A percentile compares a stretch with the other conserved stretches of the same genome.
Evolutionary conservation across 2,113 vertebrate genomes (phyloP).

Genomic region (Sterrhoptilus dennistouni): DNA sequence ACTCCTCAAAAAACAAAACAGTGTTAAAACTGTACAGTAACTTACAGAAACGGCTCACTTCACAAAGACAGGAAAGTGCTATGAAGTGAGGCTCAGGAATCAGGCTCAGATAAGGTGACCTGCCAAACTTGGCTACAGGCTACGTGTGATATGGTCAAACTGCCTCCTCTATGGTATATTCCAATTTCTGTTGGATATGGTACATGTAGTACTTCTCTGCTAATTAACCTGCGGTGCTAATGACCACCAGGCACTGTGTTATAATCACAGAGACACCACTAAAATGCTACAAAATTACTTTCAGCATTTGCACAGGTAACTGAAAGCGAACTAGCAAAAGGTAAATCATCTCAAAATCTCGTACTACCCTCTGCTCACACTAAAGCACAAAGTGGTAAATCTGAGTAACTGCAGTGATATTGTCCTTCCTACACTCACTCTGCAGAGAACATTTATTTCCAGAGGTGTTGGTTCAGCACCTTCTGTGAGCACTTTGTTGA

Average conservation of each 20-base stretch:
- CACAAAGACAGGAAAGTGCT: background rate
- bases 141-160: accelerated
- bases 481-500: background rate
- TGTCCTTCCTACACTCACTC: background rate
- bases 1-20: background rate
- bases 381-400: background rate
- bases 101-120: background rate
- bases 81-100: background rate
- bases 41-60: background rate
- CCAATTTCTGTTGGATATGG: background rate
- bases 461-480: background rate
- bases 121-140: background rate
- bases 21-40: background rate
- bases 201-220: background rate
- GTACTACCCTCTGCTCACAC: background rate
- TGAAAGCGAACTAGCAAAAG: background rate
- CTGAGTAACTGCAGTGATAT: background rate
- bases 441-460: background rate
- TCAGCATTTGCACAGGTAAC: background rate
- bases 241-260: background rate
- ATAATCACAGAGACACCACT: background rate
- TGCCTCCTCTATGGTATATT: accelerated
- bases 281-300: background rate
- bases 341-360: background rate
- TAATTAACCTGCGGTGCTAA: background rate